Evolutionary conservation across 2,888 invertebrate species (phyloP), one percentile per base, ranked within the genome.

Genomic region (Polyommatus iphigenia): DNA sequence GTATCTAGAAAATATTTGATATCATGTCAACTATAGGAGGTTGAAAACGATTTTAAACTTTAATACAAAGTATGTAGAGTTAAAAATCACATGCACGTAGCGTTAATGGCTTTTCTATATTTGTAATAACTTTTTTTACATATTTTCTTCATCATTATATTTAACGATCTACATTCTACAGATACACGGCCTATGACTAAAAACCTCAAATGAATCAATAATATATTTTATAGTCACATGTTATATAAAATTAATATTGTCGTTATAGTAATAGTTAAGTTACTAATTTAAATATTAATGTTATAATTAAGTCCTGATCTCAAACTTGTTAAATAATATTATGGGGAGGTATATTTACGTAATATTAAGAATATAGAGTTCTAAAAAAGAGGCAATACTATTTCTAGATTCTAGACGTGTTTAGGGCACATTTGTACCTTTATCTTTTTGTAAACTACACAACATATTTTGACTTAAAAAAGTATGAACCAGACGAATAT

Each of bases 91-190:
- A 18, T 5, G 24, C 2, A 24, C 13, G 5, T 15, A 18, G 6
- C 67, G 29, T 32, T 67, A 67, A 32, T 32, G 67, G 67, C 67
- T 67, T 67, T 67, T 67, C 67, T 67, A 67, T 67, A 67, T 67
- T 67, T 67, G 67, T 67, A 29, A 67, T 67, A 67, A 67, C 67
- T 32, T 67, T 32, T 67, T 67, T 67, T 67, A 67, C 67, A 67
- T 67, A 32, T 67, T 67, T 67, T 29, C 29, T 67, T 15, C 15
- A 5, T 32, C 18, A 67, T 67, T 29, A 67, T 67, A 32, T 67
- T 29, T 67, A 67, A 67, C 67, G 67, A 67, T 67, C 29, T 67
- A 67, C 29, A 67, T 59, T 59, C 59, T 59, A 59, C 59, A 20
- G 62, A 24, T 67, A 67, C 20, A 67, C 4, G 13, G 29, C 62